These are phyloP conservation scores for Alouatta palliata DNA, from an alignment of 2,113 vertebrate genomes.

Conservation along the genomic window DNA sequence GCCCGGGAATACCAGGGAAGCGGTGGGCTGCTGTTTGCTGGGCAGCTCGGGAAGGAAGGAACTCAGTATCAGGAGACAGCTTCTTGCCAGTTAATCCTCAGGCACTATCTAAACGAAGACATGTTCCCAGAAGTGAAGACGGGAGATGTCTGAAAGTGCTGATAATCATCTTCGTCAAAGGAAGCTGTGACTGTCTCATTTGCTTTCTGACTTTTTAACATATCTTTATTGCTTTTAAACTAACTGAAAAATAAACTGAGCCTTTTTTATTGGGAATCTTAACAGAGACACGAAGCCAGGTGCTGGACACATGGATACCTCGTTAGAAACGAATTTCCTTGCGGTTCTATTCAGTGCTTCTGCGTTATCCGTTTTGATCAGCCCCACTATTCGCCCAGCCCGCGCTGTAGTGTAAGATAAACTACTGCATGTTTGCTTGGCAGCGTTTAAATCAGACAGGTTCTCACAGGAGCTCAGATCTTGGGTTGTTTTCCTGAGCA, in stretches of 20 bases:
- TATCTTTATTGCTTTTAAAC: background rate
- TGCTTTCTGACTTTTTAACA: background rate
- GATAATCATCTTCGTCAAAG: slow-evolving; percentile 53
- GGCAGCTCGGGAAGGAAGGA: slow-evolving; percentile 69
- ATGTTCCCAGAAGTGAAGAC: slow-evolving; percentile 43
- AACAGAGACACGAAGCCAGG: background rate
- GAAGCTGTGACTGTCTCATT: background rate
- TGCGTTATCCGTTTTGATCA: background rate
- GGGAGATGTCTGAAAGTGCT: background rate
- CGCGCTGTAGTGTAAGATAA: background rate
- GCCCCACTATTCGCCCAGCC: background rate
- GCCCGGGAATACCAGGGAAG: background rate
- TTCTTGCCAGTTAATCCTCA: slow-evolving; percentile 53
- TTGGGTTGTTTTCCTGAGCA: slow-evolving; percentile 7
- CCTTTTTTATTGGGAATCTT: background rate
- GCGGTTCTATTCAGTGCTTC: background rate
- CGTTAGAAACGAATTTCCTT: slow-evolving; percentile 34
- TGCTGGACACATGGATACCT: background rate
- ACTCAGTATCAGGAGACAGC: slow-evolving; percentile 60
- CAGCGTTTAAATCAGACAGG: background rate
- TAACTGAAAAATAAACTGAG: slow-evolving; percentile 10
- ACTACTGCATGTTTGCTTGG: slow-evolving; percentile 11
- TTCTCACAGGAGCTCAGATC: slow-evolving; percentile 17
- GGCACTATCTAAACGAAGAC: background rate
- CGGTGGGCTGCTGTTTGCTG: background rate